Base-by-base conservation (phyloP, 2,888 invertebrate species). In the Polyploca ridens region DNA sequence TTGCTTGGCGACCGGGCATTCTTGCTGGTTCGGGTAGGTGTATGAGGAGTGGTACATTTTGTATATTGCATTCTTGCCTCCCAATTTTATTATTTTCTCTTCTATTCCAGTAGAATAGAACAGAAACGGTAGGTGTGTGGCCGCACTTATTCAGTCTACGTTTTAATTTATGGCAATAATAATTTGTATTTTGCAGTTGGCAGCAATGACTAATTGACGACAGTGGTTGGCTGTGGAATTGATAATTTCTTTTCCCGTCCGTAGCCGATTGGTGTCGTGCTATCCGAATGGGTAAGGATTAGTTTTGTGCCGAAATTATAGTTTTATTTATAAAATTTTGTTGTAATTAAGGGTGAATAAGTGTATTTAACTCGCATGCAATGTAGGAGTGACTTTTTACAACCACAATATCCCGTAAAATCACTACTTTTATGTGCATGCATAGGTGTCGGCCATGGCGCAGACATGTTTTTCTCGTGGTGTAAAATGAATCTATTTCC, bases 401-500 rank as follows among this genome's bases (percentile, higher is more conserved):
- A 65, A 66, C 66, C 68, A 67, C 65, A 69, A 73, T 73, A 69
- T 65, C 61, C 66, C 60, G 14, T 67, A 72, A 77, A 78, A 73
- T 69, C 65, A 64, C 62, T 65, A 73, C 68, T 72, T 74, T 66
- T 72, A 71, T 68, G 77, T 81, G 83, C 87, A 88, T 86, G 90
- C 89, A 83, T 89, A 88, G 87, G 87, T 90, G 93, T 92, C 93
- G 89, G 94, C 91, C 93, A 94, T 94, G 90, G 94, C 93, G 93
- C 88, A 90, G 94, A 94, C 94, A 94, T 94, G 94, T 93, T 94
- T 93, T 91, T 94, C 94, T 93, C 94, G 94, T 94, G 93, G 91
- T 93, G 90, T 89, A 84, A 86, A 86, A 84, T 82, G 76, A 91
- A 94, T 94, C 94, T 86, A 70, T 85, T 90, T 90, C 74, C 89